Evolutionary conservation across 2,888 invertebrate species (phyloP), one percentile per base, ranked within the genome.

Genomic region (Podotricha telesiphe): DNA sequence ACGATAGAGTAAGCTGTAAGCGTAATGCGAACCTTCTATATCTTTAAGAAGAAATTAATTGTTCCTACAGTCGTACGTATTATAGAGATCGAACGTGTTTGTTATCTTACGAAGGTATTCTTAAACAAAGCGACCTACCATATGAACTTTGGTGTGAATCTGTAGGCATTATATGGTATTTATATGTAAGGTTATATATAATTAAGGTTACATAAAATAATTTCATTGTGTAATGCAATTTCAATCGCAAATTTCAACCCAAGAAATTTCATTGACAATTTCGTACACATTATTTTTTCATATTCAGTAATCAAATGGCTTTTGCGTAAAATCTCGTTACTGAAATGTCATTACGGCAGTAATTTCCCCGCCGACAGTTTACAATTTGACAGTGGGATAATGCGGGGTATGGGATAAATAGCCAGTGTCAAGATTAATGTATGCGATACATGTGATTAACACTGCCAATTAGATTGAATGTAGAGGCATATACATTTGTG

Each of bases 341-440:
- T 69, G 67, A 73, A 80, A 83, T 76, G 76, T 76, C 76, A 83
- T 85, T 82, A 83, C 76, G 74, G 69, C 75, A 75, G 80, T 80
- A 80, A 84, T 83, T 55, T 83, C 83, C 76, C 79, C 74, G 70
- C 73, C 65, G 75, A 77, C 80, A 78, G 72, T 70, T 72, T 71
- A 70, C 74, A 73, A 68, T 73, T 74, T 69, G 73, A 74, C 72
- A 69, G 59, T 65, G 65, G 61, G 64, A 65, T 68, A 68, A 70
- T 63, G 56, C 42, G 20, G 45, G 58, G 47, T 17, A 42, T 50
- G 11, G 62, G 68, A 72, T 72, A 68, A 70, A 70, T 70, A 68
- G 72, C 40, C 51, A 48, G 65, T 47, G 48, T 55, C 66, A 67
- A 65, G 65, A 70, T 70, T 70, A 65, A 72, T 72, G 58, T 68